These are phyloP conservation scores for Propithecus coquereli DNA, from an alignment of 2,113 vertebrate genomes.

Conservation along the genomic window DNA sequence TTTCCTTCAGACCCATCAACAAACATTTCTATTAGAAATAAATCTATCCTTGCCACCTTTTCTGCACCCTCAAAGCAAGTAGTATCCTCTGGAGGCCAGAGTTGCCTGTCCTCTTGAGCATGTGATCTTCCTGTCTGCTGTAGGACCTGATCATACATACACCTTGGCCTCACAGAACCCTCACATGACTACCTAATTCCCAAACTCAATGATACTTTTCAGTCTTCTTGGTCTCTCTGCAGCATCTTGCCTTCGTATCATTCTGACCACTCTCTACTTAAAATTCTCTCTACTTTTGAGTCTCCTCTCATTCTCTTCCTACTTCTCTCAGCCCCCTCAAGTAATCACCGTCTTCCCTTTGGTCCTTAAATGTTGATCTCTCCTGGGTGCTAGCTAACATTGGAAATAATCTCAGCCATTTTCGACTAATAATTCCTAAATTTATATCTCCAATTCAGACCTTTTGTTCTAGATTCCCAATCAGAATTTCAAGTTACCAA, in stretches of 20 bases:
- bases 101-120: background rate
- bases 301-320: background rate
- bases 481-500: conserved; percentile 12
- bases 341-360: background rate
- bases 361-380: background rate
- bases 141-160: background rate
- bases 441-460: background rate
- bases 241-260: background rate
- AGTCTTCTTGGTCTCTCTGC: background rate
- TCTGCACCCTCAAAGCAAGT: background rate
- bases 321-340: background rate
- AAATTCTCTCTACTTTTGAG: background rate
- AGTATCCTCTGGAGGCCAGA: background rate
- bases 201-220: background rate
- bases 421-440: conserved; percentile 6
- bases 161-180: background rate
- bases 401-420: background rate
- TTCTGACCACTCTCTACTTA: background rate
- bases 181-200: background rate
- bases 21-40: background rate
- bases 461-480: background rate
- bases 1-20: background rate
- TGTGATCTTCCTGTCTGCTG: background rate
- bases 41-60: background rate
- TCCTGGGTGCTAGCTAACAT: background rate